Conservation (phyloP, 2,888 invertebrate genomes). For the Elegia similella region DNA sequence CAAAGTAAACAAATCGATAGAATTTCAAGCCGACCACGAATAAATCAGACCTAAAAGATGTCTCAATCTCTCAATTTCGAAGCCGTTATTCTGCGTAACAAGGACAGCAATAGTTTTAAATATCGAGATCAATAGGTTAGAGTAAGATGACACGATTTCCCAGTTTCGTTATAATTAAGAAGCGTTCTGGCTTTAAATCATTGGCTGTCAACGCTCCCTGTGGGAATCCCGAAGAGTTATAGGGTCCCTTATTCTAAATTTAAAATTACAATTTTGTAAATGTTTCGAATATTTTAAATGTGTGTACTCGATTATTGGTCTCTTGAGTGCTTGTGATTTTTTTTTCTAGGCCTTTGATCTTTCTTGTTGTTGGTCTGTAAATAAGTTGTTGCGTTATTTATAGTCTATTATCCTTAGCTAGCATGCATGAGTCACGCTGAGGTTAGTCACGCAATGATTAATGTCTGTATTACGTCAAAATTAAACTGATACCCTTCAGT, state of each 20-base stretch:
- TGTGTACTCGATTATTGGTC: conserved; percentile 54
- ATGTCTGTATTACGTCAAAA: no score
- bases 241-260: conserved; percentile 79
- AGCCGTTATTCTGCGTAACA: conserved; percentile 40
- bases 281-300: conserved; percentile 70
- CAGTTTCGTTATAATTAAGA: conserved; percentile 71
- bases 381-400: background rate
- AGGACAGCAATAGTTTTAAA: conserved; percentile 34
- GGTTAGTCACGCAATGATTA: no score
- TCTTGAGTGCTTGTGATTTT: conserved; percentile 41
- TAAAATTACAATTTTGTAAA: conserved; percentile 78
- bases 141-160: conserved; percentile 51
- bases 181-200: conserved; percentile 74
- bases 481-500: no score
- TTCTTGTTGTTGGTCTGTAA: conserved; percentile 3
- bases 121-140: conserved; percentile 32
- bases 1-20: conserved; percentile 79
- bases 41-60: conserved; percentile 74
- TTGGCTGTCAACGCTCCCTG: conserved; percentile 77
- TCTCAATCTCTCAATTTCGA: conserved; percentile 65
- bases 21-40: conserved; percentile 57
- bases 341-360: conserved; percentile 8
- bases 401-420: background rate
- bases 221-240: conserved; percentile 79
- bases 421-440: no score